These are phyloP conservation scores for Cosmorhoe ocellata DNA, from an alignment of 2,888 invertebrate genomes.

Conservation along the genomic window DNA sequence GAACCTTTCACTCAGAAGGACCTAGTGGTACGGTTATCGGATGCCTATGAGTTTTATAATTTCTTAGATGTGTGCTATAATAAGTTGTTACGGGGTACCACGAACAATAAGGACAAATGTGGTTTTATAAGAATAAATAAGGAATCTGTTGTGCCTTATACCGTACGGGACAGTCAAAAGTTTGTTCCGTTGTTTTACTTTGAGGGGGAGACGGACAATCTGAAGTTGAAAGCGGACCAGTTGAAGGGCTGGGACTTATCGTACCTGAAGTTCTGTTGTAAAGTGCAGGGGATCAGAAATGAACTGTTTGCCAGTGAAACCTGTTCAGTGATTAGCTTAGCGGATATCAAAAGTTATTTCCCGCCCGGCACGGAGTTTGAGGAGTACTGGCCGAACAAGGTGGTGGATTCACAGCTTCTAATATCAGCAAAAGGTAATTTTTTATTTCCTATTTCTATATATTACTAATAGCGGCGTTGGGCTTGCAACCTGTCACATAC, in stretches of 20 bases:
- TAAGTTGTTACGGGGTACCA: constrained; percentile 88
- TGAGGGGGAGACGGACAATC: constrained; percentile 95
- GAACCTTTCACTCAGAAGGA: constrained; percentile 94
- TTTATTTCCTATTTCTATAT: neutral
- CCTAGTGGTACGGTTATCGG: constrained; percentile 92
- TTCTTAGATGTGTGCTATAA: constrained; percentile 95
- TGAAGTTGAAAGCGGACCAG: constrained; percentile 93
- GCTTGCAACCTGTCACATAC: too few relatives aligned
- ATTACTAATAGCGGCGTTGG: too few relatives aligned
- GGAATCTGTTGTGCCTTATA: constrained; percentile 96
- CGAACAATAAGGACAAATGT: constrained; percentile 90
- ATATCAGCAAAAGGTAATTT: constrained; percentile 85
- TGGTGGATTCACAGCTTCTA: constrained; percentile 90
- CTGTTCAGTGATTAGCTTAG: constrained; percentile 94
- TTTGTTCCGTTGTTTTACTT: constrained; percentile 95
- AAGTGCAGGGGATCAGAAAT: constrained; percentile 95
- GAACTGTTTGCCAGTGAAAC: constrained; percentile 95
- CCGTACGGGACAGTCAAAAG: constrained; percentile 90
- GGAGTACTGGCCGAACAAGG: constrained; percentile 96
- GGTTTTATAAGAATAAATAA: constrained; percentile 96
- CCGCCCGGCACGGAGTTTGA: constrained; percentile 95
- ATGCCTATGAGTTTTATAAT: constrained; percentile 94
- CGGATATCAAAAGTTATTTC: constrained; percentile 95
- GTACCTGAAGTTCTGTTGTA: constrained; percentile 96
- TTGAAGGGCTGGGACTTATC: constrained; percentile 96